Evolutionary conservation across 1,140 invertebrate species (phyloP), one percentile per base, ranked within the genome.

Genomic region (Neoseiulus cucumeris): DNA sequence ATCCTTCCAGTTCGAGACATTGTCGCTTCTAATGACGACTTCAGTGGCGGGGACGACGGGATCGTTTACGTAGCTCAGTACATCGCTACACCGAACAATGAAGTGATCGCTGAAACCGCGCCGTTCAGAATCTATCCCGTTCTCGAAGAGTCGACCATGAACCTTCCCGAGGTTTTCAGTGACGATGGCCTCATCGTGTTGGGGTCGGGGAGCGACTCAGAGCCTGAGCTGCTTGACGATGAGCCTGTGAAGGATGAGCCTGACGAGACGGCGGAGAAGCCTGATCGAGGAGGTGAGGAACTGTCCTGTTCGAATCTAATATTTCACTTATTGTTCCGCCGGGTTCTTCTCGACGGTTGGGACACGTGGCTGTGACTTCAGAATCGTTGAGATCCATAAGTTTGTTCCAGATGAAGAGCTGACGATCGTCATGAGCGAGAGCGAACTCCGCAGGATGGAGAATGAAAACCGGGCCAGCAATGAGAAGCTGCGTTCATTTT

Each of bases 141-240:
- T 25, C 25, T 33, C 14, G 51, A 59, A 33, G 51, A 59, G 2
- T 59, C 25, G 25, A 59, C 33, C 14, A 59, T 59, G 14, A 33
- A 59, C 6, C 51, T 59, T 14, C 51, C 51, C 22, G 51, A 33
- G 25, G 51, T 25, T 18, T 59, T 59, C 33, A 59, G 51, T 9
- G 51, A 59, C 33, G 51, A 59, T 59, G 51, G 51, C 33, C 33
- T 59, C 14, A 59, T 59, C 22, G 51, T 59, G 17, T 20, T 59
- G 14, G 51, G 51, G 22, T 20, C 51, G 4, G 51, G 51, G 6
- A 59, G 51, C 51, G 51, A 59, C n/a, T 29, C 51, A 1, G 51
- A 59, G 33, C 51, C 51, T 20, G 51, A 59, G 22, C 51, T 59
- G 51, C 25, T 59, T 9, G 51, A 59, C 33, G 51, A 59, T 2